Evolutionary conservation across 2,888 invertebrate species (phyloP).

Genomic region (Drosophila bunnanda): DNA sequence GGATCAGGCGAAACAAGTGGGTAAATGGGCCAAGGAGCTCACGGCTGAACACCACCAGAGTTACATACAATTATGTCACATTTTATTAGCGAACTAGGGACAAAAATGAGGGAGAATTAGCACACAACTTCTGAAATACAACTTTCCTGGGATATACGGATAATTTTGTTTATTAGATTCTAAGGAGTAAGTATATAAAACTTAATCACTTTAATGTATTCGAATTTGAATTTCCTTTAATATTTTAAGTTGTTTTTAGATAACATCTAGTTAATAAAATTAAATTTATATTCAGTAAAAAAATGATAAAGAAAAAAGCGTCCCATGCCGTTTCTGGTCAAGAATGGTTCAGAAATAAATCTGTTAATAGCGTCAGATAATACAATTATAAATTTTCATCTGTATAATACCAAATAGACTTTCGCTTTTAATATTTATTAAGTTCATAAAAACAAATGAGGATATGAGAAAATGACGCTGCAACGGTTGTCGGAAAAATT

Average conservation of each 20-base stretch:
- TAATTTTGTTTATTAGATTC: too few relatives aligned
- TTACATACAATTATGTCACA: constrained; percentile 8
- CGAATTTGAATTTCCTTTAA: background rate
- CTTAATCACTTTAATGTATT: background rate
- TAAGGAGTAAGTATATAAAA: too few relatives aligned
- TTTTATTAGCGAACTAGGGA: background rate
- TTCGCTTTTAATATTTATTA: background rate
- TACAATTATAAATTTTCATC: background rate
- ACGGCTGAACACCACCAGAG: background rate
- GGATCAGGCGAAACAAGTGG: constrained; percentile 33
- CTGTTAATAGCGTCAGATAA: background rate
- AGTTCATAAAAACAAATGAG: background rate
- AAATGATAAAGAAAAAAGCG: background rate
- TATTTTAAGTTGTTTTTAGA: background rate
- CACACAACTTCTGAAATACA: background rate
- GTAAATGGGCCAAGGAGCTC: constrained; percentile 40
- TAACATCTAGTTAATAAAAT: background rate
- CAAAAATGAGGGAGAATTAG: background rate
- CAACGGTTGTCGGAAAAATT: background rate
- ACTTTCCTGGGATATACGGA: too few relatives aligned
- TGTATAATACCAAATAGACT: background rate
- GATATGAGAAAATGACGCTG: background rate
- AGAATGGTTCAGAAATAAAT: too few relatives aligned
- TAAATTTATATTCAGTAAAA: background rate
- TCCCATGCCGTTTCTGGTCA: too few relatives aligned